phyloP scores from a whole-genome alignment of 2,888 invertebrate species.

The Diaprepes abbreviatus region DNA sequence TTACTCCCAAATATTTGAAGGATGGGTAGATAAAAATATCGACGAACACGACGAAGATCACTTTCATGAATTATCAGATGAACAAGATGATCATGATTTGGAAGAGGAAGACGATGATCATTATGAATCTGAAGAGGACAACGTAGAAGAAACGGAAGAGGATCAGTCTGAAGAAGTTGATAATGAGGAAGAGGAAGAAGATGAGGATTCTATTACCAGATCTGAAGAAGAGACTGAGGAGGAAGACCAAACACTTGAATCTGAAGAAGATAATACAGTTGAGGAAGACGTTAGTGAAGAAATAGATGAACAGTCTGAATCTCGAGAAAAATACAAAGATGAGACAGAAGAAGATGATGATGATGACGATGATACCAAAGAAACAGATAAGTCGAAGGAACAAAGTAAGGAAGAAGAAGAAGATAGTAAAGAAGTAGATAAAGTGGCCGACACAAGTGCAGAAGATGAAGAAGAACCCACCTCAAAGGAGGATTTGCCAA shows the following conservation, averaged over 20 bases:
- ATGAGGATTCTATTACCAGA: conserved; percentile 57
- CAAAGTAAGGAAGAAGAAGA: conserved; percentile 48
- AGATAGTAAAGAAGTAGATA: conserved; percentile 51
- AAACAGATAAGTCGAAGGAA: conserved; percentile 26
- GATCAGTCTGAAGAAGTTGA: conserved; percentile 53
- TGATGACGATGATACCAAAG: conserved; percentile 42
- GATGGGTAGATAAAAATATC: conserved; percentile 79
- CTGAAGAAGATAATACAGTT: conserved; percentile 60
- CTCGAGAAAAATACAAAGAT: conserved; percentile 56
- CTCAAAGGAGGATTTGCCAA: too few species aligned
- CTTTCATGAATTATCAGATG: conserved; percentile 52
- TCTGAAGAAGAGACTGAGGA: conserved; percentile 62
- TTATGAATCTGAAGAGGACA: conserved; percentile 52
- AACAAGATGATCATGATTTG: conserved; percentile 59
- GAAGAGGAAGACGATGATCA: conserved; percentile 55
- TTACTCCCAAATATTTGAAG: conserved; percentile 82
- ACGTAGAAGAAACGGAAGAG: conserved; percentile 54
- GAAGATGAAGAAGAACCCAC: conserved; percentile 31
- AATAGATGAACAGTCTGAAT: conserved; percentile 60
- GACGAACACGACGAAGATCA: conserved; percentile 67
- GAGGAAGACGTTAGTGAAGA: conserved; percentile 61
- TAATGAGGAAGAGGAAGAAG: conserved; percentile 58
- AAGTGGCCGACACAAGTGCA: conserved; percentile 52
- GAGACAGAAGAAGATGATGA: conserved; percentile 59
- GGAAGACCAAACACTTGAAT: conserved; percentile 58